Percentiles rank a stretch among this genome's conserved stretches.
These are phyloP conservation scores for Sipha flava DNA, from an alignment of 1,140 invertebrate species.

Conservation along the genomic window DNA sequence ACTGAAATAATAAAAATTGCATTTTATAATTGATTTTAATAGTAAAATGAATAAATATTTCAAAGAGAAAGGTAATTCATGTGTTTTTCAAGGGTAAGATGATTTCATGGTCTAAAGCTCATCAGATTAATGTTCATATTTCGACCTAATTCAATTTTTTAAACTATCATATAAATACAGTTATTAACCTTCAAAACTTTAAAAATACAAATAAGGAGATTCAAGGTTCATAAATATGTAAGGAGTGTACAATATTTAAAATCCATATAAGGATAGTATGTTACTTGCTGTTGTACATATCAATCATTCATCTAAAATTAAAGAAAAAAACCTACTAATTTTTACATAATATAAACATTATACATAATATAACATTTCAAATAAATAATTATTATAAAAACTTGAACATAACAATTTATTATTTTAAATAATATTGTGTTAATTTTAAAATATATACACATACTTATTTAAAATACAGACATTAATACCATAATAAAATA, in stretches of 20 bases:
- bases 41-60: not conserved
- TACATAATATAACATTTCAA: not conserved
- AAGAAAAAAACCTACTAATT: not conserved
- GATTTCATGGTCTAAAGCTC: not conserved
- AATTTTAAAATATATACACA: too few species aligned
- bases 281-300: not conserved
- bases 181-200: not conserved
- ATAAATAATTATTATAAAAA: not conserved
- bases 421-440: too few species aligned
- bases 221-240: not conserved
- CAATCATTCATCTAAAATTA: not conserved
- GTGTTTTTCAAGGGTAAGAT: conserved; percentile 7
- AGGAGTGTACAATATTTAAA: not conserved
- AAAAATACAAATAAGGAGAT: not conserved
- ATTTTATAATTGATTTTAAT: not conserved
- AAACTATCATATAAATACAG: not conserved
- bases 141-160: not conserved
- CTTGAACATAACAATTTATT: too few species aligned
- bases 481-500: too few species aligned
- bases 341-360: not conserved
- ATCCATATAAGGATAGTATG: conserved; percentile 15
- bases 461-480: too few species aligned
- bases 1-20: not conserved
- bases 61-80: not conserved
- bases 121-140: not conserved